Evolutionary conservation across 2,888 invertebrate genomes (phyloP).

Genomic region (Acanthosoma haemorrhoidale): DNA sequence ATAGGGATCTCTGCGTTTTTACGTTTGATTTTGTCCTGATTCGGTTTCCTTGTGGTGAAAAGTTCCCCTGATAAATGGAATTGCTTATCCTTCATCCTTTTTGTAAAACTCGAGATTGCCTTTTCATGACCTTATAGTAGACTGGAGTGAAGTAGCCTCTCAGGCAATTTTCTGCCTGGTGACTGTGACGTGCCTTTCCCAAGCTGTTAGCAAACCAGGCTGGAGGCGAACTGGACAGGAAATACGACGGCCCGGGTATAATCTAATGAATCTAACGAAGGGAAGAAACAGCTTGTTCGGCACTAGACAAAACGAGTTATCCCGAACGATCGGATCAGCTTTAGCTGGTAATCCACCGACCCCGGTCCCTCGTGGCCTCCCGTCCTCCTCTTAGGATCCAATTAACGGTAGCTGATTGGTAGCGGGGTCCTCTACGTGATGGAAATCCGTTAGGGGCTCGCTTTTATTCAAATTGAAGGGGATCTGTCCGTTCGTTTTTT

Average conservation of each 20-base stretch:
- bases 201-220: background rate
- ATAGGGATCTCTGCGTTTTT: too few relatives aligned
- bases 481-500: too few relatives aligned
- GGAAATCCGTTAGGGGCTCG: background rate
- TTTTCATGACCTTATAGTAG: too few relatives aligned
- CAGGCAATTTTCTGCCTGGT: background rate
- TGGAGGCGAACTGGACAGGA: background rate
- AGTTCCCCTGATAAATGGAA: too few relatives aligned
- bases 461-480: background rate
- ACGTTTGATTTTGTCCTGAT: too few relatives aligned
- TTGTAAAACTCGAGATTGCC: too few relatives aligned
- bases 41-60: too few relatives aligned
- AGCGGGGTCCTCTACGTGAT: background rate
- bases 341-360: background rate
- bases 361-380: too few relatives aligned
- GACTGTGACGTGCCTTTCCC: background rate
- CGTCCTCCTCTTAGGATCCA: background rate
- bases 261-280: background rate
- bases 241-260: background rate
- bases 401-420: conserved; percentile 4
- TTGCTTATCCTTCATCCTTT: too few relatives aligned
- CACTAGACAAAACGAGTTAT: conserved; percentile 3
- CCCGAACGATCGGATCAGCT: background rate
- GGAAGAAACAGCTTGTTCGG: background rate
- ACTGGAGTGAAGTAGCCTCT: background rate